Conservation (phyloP, 2,797 vertebrate genomes). For the Lepus townsendii region DNA sequence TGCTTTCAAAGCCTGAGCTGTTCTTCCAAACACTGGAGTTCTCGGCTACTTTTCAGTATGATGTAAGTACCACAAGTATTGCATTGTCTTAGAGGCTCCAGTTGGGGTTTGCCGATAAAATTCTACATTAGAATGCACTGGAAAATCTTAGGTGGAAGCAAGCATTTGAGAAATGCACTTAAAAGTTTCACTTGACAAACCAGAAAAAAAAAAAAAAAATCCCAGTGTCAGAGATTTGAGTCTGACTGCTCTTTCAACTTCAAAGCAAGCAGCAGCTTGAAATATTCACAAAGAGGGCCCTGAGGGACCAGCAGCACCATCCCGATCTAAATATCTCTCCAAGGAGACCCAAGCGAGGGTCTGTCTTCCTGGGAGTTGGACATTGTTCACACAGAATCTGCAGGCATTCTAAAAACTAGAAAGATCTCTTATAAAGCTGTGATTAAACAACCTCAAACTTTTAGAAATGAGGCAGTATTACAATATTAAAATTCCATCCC, state of each 20-base stretch:
- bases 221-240: constrained; percentile 22
- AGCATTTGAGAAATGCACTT: constrained; percentile 65
- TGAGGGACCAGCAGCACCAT: constrained; percentile 38
- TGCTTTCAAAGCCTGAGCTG: constrained; percentile 80
- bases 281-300: constrained; percentile 49
- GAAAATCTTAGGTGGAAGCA: constrained; percentile 63
- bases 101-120: constrained; percentile 50
- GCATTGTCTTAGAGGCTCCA: constrained; percentile 76
- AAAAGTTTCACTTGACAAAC: constrained; percentile 56
- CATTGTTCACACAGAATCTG: background rate
- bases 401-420: constrained; percentile 55
- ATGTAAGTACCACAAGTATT: constrained; percentile 85
- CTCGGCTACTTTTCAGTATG: constrained; percentile 87
- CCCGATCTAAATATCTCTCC: constrained; percentile 45
- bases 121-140: constrained; percentile 58
- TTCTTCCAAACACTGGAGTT: constrained; percentile 87
- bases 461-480: constrained; percentile 16
- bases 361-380: constrained; percentile 17
- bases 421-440: background rate
- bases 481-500: background rate
- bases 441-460: constrained; percentile 42
- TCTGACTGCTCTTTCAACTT: constrained; percentile 56
- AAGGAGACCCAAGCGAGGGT: background rate
- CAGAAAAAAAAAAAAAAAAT: background rate
- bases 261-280: constrained; percentile 63